Base-by-base conservation (phyloP, 2,113 vertebrate genomes). In the Perognathus longimembris region DNA sequence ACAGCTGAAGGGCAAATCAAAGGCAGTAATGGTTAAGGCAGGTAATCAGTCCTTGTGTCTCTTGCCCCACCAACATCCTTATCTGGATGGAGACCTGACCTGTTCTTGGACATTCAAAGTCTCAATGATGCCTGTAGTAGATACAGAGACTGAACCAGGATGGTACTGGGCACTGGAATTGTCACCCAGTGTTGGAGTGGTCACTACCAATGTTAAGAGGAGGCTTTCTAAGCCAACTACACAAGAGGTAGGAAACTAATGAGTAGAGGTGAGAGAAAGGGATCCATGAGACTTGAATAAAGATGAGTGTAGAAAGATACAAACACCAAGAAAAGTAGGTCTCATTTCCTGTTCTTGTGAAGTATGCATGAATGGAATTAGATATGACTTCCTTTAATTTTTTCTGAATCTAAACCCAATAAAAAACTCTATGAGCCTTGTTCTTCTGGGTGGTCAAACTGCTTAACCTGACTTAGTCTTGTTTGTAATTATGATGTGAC, bases 401-500 rank as follows among this genome's bases (percentile, higher is more conserved):
- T 64, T 85, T 17, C 59, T 59, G 67, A 70, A 84, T 78, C 63
- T 59, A 69, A 91, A 88, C 84, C 67, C 69, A 66, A 50, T n/a
- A 42, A 73, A 73, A 76, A 17, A 84, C 84, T 10, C 15, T 1
- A 30, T 28, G 54, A 82, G 28, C 71, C 42, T 61, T 92, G 45
- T 59, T 69, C 32, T 76, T 89, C 50, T 11, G 61, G 40, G 76
- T 54, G 34, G 32, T 74, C 45, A 79, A 36, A 63, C 1, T 21
- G 10, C 32, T 73, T 12, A 54, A 30, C 40, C 17, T n/a, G 34
- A 59, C 11, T 73, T 18, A 40, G 32, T 57, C 30, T 71, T 45
- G 69, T 11, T 40, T 10, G 11, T n/a, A 66, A 61, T 18, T 0
- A 0, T 28, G 78, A 14, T 15, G 30, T 45, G 34, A 74, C 40